These are phyloP conservation scores for Anguilla obscura DNA, from an alignment of 2,797 vertebrate genomes.

Conservation along the genomic window DNA sequence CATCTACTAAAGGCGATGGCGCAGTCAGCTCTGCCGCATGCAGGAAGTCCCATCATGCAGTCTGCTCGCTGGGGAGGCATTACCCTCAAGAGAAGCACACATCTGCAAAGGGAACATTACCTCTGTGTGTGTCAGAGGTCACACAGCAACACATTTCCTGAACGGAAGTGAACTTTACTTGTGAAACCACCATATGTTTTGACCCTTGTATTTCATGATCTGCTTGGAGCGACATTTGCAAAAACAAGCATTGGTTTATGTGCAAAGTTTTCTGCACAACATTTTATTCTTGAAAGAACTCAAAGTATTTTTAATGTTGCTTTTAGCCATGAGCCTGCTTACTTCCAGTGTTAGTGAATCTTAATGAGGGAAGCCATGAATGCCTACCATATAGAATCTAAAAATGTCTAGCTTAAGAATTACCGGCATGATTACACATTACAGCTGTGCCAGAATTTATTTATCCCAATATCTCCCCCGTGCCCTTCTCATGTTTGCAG, in stretches of 20 bases:
- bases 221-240: neutral
- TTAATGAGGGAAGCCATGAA: neutral
- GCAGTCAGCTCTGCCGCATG: neutral
- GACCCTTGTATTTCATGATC: slow-evolving; percentile 2
- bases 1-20: neutral
- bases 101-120: slow-evolving; percentile 8
- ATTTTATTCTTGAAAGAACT: neutral
- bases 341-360: neutral
- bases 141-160: slow-evolving; percentile 1
- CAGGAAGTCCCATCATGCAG: slow-evolving; percentile 15
- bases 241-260: neutral
- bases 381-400: neutral
- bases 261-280: neutral
- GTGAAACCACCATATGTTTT: neutral
- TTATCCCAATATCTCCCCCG: neutral
- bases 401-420: neutral
- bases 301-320: neutral
- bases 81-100: neutral
- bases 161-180: slow-evolving; percentile 16
- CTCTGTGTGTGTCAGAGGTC: neutral
- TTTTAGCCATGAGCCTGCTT: neutral
- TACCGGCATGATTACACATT: neutral
- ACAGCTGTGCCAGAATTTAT: neutral
- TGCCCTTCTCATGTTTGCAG: neutral
- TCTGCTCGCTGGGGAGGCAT: neutral